Base-by-base conservation (phyloP, 23 tunicate genomes). In the Aplidium turbinatum region DNA sequence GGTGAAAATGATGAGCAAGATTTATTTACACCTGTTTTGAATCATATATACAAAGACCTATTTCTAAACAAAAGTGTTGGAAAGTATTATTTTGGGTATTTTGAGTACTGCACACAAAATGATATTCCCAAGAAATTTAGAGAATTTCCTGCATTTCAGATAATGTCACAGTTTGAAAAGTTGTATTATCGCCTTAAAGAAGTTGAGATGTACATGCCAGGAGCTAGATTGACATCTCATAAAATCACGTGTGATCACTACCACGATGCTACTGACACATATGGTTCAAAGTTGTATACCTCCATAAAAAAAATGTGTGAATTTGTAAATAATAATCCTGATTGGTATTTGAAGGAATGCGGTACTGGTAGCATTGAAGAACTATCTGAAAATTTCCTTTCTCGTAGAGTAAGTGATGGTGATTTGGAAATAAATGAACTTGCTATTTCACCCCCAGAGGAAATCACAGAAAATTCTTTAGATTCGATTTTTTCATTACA, bases 81-180 rank as follows among this genome's bases (percentile, higher is more conserved):
- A 32, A 81, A 80, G 64, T 87, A 71, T 74, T 51, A 55, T 30
- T 84, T 87, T 33, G 70, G 50, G 0, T 88, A 88, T 58, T 88
- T 88, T 69, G 82, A 73, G 22, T 87, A 87, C 68, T 73, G 85
- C 35, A 21, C 38, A 18, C 24, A 33, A 45, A 35, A 35, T 11
- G 75, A 78, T 36, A 65, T 86, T 28, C 85, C 93, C 36, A 33
- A 26, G 2, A 56, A 68, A 20, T 73, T 86, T 29, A 68, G 62
- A 18, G 76, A 78, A 2, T 38, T 20, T 4, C 35, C 36, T 27
- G 7, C 83, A 1, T 86, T 71, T 30, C 53, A 78, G 30, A 67
- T 86, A 5, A 86, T 86, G 93, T 32, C 78, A 39, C 74, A 86
- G 38, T 71, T 86, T 52, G 75, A 76, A 51, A 58, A 35, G 4